A percentile compares a stretch with the other conserved stretches of the same genome.
These are phyloP conservation scores for Micrasema longulum DNA, from an alignment of 1,140 invertebrate genomes.

Conservation along the genomic window DNA sequence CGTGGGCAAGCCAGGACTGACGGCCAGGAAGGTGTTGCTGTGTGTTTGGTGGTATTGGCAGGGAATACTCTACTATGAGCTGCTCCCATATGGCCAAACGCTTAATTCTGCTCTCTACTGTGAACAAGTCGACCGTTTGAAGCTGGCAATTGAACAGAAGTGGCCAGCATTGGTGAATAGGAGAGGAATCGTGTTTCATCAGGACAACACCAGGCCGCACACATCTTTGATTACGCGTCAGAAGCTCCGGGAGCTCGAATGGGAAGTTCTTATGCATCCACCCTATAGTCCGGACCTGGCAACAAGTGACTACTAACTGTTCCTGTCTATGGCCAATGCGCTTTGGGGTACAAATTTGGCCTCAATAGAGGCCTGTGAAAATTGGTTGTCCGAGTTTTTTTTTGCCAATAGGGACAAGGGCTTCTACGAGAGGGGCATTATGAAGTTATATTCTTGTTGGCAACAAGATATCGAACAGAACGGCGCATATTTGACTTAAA, in stretches of 20 bases:
- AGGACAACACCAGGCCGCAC: constrained; percentile 20
- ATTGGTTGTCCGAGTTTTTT: constrained; percentile 21
- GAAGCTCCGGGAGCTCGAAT: constrained; percentile 16
- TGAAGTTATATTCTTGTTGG: constrained; percentile 10
- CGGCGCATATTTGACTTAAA: constrained; percentile 12
- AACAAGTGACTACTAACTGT: constrained; percentile 1
- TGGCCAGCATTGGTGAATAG: too few species aligned
- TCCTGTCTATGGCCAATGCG: constrained; percentile 7
- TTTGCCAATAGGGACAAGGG: constrained; percentile 11
- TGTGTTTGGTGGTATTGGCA: constrained; percentile 20
- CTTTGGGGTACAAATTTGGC: constrained; percentile 5
- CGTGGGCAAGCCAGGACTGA: constrained; percentile 19
- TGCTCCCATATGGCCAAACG: too few species aligned
- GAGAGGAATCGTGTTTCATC: constrained; percentile 22
- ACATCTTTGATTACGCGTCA: constrained; percentile 11
- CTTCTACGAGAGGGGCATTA: constrained; percentile 9
- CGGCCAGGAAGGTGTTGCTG: constrained; percentile 20
- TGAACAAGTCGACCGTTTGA: too few species aligned
- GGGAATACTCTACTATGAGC: constrained; percentile 22
- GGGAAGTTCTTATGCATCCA: constrained; percentile 7
- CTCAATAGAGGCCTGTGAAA: constrained; percentile 12
- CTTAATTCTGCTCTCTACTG: too few species aligned
- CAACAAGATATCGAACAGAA: constrained; percentile 20
- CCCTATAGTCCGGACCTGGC: constrained; percentile 7
- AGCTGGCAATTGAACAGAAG: too few species aligned